Evolutionary conservation across 2,888 invertebrate species (phyloP).

Genomic region (Entomobrya proxima): DNA sequence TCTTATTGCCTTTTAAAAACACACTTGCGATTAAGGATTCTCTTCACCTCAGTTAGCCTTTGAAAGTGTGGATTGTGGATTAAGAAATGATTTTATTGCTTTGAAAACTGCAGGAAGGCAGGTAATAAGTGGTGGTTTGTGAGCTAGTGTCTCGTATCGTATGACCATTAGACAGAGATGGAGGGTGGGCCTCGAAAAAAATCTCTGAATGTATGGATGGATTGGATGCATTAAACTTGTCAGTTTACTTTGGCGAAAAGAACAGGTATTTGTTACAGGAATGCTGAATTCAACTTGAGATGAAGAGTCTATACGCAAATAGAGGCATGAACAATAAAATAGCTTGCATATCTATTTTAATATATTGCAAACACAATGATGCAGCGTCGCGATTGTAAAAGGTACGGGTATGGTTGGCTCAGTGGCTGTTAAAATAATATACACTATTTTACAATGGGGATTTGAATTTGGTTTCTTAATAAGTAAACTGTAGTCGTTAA

Average conservation of each 20-base stretch:
- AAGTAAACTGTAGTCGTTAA: conserved; percentile 3
- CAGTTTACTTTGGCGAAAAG: conserved; percentile 61
- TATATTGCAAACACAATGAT: conserved; percentile 2
- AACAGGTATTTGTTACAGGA: conserved; percentile 69
- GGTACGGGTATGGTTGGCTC: not conserved
- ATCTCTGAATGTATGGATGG: conserved; percentile 54
- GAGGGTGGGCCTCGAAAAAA: conserved; percentile 58
- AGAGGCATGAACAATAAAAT: not conserved
- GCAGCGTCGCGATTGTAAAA: not conserved
- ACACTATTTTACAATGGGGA: not conserved
- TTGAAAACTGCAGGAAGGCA: conserved; percentile 58
- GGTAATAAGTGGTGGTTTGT: conserved; percentile 34
- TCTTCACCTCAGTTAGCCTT: conserved; percentile 16
- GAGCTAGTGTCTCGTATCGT: conserved; percentile 48
- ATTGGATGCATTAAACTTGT: conserved; percentile 64
- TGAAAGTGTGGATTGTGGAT: conserved; percentile 60
- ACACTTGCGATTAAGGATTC: conserved; percentile 21
- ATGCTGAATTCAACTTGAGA: conserved; percentile 51
- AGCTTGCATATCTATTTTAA: not conserved
- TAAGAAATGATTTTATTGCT: conserved; percentile 65
- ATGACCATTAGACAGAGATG: conserved; percentile 39
- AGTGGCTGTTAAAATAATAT: too few species aligned
- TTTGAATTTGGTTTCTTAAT: not conserved
- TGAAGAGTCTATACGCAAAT: not conserved
- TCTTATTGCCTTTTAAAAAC: not conserved